These are phyloP conservation scores for Haplochromis vanheusdeni DNA, from an alignment of 2,113 vertebrate species.

Conservation along the genomic window DNA sequence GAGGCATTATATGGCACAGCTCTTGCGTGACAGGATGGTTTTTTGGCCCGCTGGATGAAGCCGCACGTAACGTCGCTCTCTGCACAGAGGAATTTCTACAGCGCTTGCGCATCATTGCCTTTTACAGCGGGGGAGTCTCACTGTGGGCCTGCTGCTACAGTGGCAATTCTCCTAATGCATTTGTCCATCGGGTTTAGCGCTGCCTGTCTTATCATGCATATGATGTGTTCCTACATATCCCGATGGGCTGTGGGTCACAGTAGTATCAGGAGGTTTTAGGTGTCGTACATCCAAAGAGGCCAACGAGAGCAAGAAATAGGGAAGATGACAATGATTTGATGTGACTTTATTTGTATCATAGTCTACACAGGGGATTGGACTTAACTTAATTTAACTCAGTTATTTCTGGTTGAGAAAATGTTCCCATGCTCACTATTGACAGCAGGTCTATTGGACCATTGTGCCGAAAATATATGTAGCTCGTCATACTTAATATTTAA, in stretches of 20 bases:
- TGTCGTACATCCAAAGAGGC: not conserved
- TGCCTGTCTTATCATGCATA: conserved; percentile 55
- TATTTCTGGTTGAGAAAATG: not conserved
- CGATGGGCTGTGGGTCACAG: conserved; percentile 29
- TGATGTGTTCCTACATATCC: conserved; percentile 39
- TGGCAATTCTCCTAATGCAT: conserved; percentile 53
- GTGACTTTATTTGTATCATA: not conserved
- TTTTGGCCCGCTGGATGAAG: not conserved
- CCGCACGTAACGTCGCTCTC: not conserved
- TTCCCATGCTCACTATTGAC: not conserved
- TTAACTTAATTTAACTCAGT: not conserved
- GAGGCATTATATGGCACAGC: conserved; percentile 3
- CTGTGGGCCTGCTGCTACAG: conserved; percentile 27
- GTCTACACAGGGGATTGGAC: not conserved
- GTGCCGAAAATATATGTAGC: not conserved
- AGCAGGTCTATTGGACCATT: not conserved
- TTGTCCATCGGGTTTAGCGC: conserved; percentile 30
- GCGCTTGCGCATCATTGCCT: conserved; percentile 42
- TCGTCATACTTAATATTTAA: not conserved
- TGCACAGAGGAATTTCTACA: conserved; percentile 42
- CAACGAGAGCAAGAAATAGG: not conserved
- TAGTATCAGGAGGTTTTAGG: conserved; percentile 19
- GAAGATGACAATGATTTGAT: not conserved
- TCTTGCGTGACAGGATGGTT: not conserved
- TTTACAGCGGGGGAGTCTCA: conserved; percentile 35